Percentiles rank a stretch among this genome's conserved stretches.
phyloP scores from a whole-genome alignment of 2,888 invertebrate species.

The Hypsopygia costalis region DNA sequence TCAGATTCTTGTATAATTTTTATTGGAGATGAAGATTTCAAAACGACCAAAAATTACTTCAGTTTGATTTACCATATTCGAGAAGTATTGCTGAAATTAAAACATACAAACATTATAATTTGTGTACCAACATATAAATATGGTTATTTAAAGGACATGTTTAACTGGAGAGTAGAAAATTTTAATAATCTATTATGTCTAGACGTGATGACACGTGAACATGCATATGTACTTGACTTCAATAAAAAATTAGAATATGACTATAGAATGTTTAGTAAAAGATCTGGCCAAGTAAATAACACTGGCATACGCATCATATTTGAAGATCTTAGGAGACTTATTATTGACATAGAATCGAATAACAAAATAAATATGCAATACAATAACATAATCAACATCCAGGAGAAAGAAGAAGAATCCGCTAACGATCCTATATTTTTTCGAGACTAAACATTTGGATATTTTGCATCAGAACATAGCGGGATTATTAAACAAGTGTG shows the following conservation, averaged over 20 bases:
- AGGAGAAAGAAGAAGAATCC: not conserved
- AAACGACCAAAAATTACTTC: constrained; percentile 1
- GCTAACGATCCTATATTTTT: constrained; percentile 6
- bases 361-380: not conserved
- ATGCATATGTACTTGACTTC: constrained; percentile 5
- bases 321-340: constrained; percentile 1
- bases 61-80: not conserved
- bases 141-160: not conserved
- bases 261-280: constrained; percentile 3
- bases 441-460: constrained; percentile 10
- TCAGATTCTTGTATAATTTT: constrained; percentile 4
- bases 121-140: constrained; percentile 2
- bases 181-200: constrained; percentile 6
- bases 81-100: not conserved
- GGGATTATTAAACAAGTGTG: constrained; percentile 12
- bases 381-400: too few relatives aligned
- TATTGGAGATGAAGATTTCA: not conserved
- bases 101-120: not conserved
- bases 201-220: constrained; percentile 3
- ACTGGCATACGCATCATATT: constrained; percentile 5
- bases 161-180: not conserved
- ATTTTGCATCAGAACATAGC: constrained; percentile 14
- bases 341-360: constrained; percentile 3
- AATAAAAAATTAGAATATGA: not conserved
- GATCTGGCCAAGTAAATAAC: constrained; percentile 2